Evolutionary conservation across 2,888 invertebrate species (phyloP), one percentile per base, ranked within the genome.

Genomic region (Hanleya hanleyi): DNA sequence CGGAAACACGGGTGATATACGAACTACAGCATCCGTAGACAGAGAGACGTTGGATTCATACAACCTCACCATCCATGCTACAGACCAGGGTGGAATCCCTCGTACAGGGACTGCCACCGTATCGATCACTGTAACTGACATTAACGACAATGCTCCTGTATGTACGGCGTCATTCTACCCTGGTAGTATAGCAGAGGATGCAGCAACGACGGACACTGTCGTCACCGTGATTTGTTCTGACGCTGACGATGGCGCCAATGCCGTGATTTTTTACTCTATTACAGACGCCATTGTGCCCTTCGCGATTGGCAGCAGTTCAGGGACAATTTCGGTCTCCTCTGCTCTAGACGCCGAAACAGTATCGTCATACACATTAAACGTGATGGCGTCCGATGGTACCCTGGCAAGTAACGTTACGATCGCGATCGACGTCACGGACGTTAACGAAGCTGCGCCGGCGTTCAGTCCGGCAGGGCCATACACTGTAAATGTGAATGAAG

Each of bases 371-470:
- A 64, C 57, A 5, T 38, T 74, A 15, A 49, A 69, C 22, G 72
- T 97, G 0, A 96, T 96, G 90, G 97, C 97, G 1, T 96, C 96
- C 87, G 97, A 97, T 92, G 94, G 93, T 77, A 97, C 95, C 70
- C 92, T 97, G 57, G 96, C 96, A 38, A 96, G 96, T 80, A 96
- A 97, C 5, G 94, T 96, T 75, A 96, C 96, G 0, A 96, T 97
- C 68, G 97, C 97, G 92, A 95, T 97, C 90, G 97, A 97, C 92
- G 96, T 97, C 36, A 92, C 96, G 77, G 97, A 97, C 90, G 93
- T 97, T 78, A 97, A 97, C 90, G 97, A 97, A 92, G 97, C 97
- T 90, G 94, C 96, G 1, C 97, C 97, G 1, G 92, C 96, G 74
- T 97, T 97, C 90, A 96, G 97, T 89, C 95, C 96, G 2, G 29